Evolutionary conservation across 2,888 invertebrate species (phyloP).

Genomic region (Polydrusus cervinus): DNA sequence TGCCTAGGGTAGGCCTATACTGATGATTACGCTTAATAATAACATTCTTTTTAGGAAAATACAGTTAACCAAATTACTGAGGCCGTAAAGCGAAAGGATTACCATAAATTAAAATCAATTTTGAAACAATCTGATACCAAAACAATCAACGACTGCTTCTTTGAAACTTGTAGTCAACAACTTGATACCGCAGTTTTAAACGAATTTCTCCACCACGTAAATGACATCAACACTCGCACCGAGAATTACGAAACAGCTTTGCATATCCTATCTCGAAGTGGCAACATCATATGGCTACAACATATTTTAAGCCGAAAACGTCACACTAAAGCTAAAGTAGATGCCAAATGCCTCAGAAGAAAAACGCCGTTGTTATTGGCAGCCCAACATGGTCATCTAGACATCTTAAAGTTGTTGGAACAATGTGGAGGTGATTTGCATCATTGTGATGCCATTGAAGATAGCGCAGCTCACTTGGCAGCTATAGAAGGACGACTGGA

Average conservation of each 20-base stretch:
- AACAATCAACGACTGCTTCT: background rate
- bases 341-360: slow-evolving; percentile 4
- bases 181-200: background rate
- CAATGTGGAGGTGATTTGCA: background rate
- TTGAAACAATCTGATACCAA: background rate
- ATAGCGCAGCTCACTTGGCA: background rate
- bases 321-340: background rate
- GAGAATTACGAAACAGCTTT: background rate
- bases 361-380: background rate
- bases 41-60: background rate
- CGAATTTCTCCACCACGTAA: background rate
- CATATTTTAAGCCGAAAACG: background rate
- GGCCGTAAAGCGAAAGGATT: background rate
- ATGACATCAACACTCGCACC: background rate
- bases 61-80: background rate
- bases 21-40: too few species aligned
- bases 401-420: background rate
- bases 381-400: background rate
- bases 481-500: background rate
- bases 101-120: background rate
- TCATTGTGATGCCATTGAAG: background rate
- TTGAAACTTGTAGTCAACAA: background rate
- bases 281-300: too few species aligned
- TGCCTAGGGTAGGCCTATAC: too few species aligned
- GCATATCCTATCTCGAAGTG: too few species aligned